Conservation (phyloP, 2,888 invertebrate species). For the Agriopis marginaria region DNA sequence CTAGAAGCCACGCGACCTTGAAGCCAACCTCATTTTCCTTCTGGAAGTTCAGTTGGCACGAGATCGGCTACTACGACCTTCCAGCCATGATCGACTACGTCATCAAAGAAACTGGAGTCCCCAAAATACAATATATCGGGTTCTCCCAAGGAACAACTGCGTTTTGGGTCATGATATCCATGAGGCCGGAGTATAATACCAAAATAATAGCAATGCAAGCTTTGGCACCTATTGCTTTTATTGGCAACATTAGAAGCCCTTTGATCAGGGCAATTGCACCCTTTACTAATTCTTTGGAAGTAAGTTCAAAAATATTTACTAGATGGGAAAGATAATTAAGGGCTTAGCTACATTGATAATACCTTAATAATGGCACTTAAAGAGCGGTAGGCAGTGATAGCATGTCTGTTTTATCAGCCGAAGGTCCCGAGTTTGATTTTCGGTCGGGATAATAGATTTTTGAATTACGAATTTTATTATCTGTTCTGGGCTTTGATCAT, state of each 20-base stretch:
- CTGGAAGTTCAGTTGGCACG: conserved; percentile 90
- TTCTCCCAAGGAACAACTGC: conserved; percentile 90
- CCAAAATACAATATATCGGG: conserved; percentile 89
- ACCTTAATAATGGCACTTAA: too few relatives aligned
- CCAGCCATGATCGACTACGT: conserved; percentile 92
- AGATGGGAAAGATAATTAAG: not conserved
- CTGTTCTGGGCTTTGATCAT: too few relatives aligned
- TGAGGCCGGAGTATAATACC: conserved; percentile 85
- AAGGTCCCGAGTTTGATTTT: too few relatives aligned
- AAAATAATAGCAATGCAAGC: conserved; percentile 87
- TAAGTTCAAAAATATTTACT: conserved; percentile 56
- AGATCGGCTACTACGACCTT: conserved; percentile 91
- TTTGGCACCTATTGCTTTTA: conserved; percentile 87
- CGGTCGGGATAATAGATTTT: too few relatives aligned
- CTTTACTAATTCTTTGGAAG: conserved; percentile 79
- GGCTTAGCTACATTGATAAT: not conserved
- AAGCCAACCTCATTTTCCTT: conserved; percentile 69
- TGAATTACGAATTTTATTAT: too few relatives aligned
- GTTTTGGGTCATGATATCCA: conserved; percentile 87
- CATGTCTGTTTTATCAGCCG: not conserved
- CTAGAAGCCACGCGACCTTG: conserved; percentile 85
- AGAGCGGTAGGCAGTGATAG: too few relatives aligned
- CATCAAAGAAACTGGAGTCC: conserved; percentile 80
- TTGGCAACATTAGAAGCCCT: conserved; percentile 79
- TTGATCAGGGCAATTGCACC: conserved; percentile 78